A percentile compares a stretch with the other conserved stretches of the same genome.
phyloP scores from a whole-genome alignment of 2,113 vertebrate genomes.

The Quiscalus mexicanus region DNA sequence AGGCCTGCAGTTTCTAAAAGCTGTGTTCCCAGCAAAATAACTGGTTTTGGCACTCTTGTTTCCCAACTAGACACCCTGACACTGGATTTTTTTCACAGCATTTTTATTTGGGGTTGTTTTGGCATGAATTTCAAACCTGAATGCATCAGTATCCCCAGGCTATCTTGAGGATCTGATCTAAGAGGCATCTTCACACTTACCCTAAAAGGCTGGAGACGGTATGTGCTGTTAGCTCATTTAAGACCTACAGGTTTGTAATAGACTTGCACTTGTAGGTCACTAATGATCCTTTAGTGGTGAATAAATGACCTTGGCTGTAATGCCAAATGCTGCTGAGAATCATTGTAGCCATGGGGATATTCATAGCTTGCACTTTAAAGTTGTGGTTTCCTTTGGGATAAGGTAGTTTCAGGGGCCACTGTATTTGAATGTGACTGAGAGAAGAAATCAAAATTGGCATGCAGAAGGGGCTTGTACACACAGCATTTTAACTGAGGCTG shows the following conservation, averaged over 20 bases:
- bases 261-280: constrained; percentile 11
- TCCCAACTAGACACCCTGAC: background rate
- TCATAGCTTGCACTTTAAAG: background rate
- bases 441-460: background rate
- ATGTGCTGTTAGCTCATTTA: constrained; percentile 44
- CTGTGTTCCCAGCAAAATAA: background rate
- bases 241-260: constrained; percentile 37
- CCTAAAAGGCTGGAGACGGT: constrained; percentile 33
- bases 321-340: constrained; percentile 4
- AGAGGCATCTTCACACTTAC: constrained; percentile 56
- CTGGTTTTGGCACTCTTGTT: background rate
- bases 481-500: background rate
- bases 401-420: background rate
- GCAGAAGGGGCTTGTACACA: background rate
- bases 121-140: constrained; percentile 27
- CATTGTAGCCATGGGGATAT: background rate
- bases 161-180: constrained; percentile 67
- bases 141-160: constrained; percentile 8
- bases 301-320: constrained; percentile 25
- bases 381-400: background rate
- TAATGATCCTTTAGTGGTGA: background rate
- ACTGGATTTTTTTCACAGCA: background rate
- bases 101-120: constrained; percentile 31
- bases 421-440: background rate
- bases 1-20: background rate